These are phyloP conservation scores for Calliphora vomitoria DNA, from an alignment of 2,888 invertebrate species.

Conservation along the genomic window DNA sequence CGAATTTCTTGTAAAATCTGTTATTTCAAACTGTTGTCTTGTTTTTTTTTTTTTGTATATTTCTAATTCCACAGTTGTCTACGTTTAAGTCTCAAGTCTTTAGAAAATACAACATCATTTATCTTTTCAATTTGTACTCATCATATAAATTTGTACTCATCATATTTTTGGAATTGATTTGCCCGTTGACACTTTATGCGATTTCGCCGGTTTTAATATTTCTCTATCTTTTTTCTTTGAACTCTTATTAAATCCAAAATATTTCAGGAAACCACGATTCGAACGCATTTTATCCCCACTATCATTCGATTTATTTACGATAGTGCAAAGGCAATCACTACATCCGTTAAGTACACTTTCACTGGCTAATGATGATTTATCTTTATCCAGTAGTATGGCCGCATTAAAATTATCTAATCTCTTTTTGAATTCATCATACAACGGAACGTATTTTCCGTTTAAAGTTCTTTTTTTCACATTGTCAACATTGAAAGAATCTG, in stretches of 20 bases:
- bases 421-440: conserved; percentile 53
- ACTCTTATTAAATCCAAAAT: conserved; percentile 4
- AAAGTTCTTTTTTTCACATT: conserved; percentile 15
- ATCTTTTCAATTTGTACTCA: not conserved
- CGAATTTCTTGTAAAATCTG: too few species aligned
- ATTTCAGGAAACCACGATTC: conserved; percentile 22
- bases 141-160: not conserved
- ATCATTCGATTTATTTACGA: not conserved
- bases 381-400: not conserved
- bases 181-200: not conserved
- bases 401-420: conserved; percentile 44
- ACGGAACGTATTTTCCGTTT: conserved; percentile 17
- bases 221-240: not conserved
- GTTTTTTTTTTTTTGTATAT: too few species aligned
- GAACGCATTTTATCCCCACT: not conserved
- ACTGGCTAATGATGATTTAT: not conserved
- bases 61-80: too few species aligned
- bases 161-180: not conserved
- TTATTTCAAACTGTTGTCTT: too few species aligned
- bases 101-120: not conserved
- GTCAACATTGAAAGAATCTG: not conserved
- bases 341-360: not conserved
- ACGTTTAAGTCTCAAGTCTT: not conserved
- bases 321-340: not conserved
- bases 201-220: not conserved